Evolutionary conservation across 2,888 invertebrate species (phyloP).

Genomic region (Watsonalla cultraria): DNA sequence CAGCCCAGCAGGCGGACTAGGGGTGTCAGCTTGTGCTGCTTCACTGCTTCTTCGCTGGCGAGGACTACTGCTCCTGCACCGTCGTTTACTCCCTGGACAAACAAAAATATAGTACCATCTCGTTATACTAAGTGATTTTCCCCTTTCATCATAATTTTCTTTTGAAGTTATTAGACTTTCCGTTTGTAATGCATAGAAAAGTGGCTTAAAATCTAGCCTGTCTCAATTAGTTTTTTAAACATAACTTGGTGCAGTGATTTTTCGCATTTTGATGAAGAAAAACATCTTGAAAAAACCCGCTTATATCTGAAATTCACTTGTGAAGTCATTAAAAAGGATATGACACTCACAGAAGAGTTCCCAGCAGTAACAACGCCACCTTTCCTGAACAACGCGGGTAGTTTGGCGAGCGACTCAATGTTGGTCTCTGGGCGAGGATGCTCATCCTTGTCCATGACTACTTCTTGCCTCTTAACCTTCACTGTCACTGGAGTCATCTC

Average conservation of each 20-base stretch:
- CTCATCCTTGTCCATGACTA: constrained; percentile 90
- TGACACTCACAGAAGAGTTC: constrained; percentile 91
- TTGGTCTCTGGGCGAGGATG: constrained; percentile 94
- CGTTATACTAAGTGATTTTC: neutral
- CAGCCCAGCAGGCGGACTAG: constrained; percentile 93
- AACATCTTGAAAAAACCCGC: too few relatives aligned
- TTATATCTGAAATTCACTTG: neutral
- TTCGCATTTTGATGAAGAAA: too few relatives aligned
- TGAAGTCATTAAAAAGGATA: too few relatives aligned
- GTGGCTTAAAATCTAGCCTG: too few relatives aligned
- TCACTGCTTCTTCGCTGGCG: constrained; percentile 93
- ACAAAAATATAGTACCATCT: neutral
- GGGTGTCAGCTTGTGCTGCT: constrained; percentile 84
- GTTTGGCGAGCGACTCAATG: constrained; percentile 86
- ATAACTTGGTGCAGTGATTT: neutral
- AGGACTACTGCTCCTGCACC: constrained; percentile 94
- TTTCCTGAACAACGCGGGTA: constrained; percentile 93
- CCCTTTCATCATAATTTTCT: neutral
- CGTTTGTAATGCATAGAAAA: too few relatives aligned
- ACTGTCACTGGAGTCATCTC: constrained; percentile 92
- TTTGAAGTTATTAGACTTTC: too few relatives aligned
- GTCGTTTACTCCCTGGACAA: constrained; percentile 92
- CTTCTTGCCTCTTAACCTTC: constrained; percentile 88
- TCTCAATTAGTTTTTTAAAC: too few relatives aligned
- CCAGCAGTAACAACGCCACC: constrained; percentile 97